Percentiles rank a stretch among this genome's conserved stretches.
These are phyloP conservation scores for Cyclura pinguis DNA, from an alignment of 2,797 vertebrate genomes.

Conservation along the genomic window DNA sequence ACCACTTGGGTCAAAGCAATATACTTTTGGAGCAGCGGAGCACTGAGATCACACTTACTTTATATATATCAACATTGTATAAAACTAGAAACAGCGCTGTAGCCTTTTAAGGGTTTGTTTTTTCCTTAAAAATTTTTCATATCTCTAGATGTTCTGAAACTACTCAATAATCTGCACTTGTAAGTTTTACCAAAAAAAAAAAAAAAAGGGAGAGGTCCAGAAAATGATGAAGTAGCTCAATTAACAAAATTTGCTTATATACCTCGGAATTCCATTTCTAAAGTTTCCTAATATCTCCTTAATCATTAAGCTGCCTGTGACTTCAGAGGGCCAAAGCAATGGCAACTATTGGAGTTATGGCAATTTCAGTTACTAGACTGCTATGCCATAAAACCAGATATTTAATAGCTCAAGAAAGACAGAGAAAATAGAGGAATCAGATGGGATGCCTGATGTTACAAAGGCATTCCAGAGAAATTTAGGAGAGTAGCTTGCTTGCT, in stretches of 20 bases:
- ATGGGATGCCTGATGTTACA: not conserved
- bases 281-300: not conserved
- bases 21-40: not conserved
- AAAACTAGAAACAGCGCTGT: not conserved
- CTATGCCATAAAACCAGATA: not conserved
- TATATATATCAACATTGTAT: not conserved
- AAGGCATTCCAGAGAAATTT: not conserved
- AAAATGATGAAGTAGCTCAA: not conserved
- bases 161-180: not conserved
- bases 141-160: not conserved
- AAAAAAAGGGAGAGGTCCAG: not conserved
- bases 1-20: not conserved
- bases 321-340: not conserved
- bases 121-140: not conserved
- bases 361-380: not conserved
- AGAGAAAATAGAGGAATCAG: not conserved
- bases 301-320: not conserved
- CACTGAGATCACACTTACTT: not conserved
- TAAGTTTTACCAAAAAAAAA: not conserved
- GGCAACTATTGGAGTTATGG: not conserved
- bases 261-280: not conserved
- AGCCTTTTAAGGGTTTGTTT: too few relatives aligned
- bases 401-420: not conserved
- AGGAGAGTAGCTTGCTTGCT: too few relatives aligned
- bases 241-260: not conserved